A percentile compares a stretch with the other conserved stretches of the same genome.
Conservation (phyloP, 2,888 invertebrate species). For the Stenolophus ochropezus region DNA sequence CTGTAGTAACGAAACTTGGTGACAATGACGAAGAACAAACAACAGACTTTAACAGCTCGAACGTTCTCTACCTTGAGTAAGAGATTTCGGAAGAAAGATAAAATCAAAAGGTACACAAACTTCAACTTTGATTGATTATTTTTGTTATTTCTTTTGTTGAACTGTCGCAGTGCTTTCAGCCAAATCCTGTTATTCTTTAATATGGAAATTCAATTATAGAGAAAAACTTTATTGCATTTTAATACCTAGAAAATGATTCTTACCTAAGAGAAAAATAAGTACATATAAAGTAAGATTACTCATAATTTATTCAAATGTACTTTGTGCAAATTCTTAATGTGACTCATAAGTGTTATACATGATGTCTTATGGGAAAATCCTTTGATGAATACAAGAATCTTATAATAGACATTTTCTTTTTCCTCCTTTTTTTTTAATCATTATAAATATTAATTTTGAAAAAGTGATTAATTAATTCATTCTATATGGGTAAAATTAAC, state of each 20-base stretch:
- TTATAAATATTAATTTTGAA: too few species aligned
- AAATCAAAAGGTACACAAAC: conserved; percentile 74
- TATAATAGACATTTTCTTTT: too few species aligned
- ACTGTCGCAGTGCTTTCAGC: neutral
- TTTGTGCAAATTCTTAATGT: neutral
- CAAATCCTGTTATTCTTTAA: neutral
- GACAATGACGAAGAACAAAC: conserved; percentile 73
- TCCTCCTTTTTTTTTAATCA: too few species aligned
- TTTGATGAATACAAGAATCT: neutral
- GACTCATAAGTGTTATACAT: neutral
- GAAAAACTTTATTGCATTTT: neutral
- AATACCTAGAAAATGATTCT: neutral
- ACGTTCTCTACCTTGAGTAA: conserved; percentile 75
- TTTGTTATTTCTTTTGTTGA: neutral
- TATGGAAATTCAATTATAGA: neutral
- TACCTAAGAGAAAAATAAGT: neutral
- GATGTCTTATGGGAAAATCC: neutral
- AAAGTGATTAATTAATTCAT: too few species aligned
- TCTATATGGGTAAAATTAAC: too few species aligned
- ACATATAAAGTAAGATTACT: neutral
- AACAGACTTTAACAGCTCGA: conserved; percentile 74
- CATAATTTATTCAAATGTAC: conserved; percentile 4
- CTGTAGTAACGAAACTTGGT: neutral
- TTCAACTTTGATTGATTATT: conserved; percentile 16
- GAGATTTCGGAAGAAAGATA: conserved; percentile 74